Evolutionary conservation across 64 coral and sea anemone genomes (phyloP), one percentile per base, ranked within the genome.

Genomic region (Montipora foliosa): DNA sequence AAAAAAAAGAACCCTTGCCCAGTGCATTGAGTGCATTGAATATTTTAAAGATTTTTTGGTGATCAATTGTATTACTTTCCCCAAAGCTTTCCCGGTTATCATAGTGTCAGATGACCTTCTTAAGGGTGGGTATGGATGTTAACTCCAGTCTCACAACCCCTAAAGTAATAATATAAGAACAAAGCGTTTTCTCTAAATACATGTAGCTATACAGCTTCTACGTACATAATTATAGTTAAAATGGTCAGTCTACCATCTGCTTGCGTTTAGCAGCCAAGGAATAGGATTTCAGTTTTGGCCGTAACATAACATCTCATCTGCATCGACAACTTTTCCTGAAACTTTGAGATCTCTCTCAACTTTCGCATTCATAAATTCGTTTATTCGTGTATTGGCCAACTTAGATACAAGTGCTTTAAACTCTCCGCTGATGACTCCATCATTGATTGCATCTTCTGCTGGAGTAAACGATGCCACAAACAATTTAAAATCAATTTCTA

Each of bases 381-480:
- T 81, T 0, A 91, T 91, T 16, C 89, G 17, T 15, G 79, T 91
- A 61, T 91, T 91, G 4, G 78, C 89, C 49, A 91, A 29, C 66
- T 91, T 91, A 4, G 89, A 91, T 46, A 83, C 89, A 17, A 91
- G 14, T 13, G 77, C 64, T 82, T 83, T 82, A 58, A 71, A 91
- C 22, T 75, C 9, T 22, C 67, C n/a, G 74, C 17, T 10, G 13
- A 91, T 14, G 22, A 81, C 22, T 75, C 83, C 79, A 73, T 8
- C 17, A 57, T 83, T 60, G 6, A 47, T 24, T 5, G 48, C 67
- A 53, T 12, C 46, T 22, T 91, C 66, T 22, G n/a, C 17, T 8
- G 66, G 46, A 5, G 44, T 37, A 16, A 57, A 0, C 5, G 62
- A 52, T 81, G 78, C 89, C 52, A 91, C 14, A 19, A 90, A 48